Conservation (phyloP, 2,888 invertebrate genomes). For the Luperina nickerlii region DNA sequence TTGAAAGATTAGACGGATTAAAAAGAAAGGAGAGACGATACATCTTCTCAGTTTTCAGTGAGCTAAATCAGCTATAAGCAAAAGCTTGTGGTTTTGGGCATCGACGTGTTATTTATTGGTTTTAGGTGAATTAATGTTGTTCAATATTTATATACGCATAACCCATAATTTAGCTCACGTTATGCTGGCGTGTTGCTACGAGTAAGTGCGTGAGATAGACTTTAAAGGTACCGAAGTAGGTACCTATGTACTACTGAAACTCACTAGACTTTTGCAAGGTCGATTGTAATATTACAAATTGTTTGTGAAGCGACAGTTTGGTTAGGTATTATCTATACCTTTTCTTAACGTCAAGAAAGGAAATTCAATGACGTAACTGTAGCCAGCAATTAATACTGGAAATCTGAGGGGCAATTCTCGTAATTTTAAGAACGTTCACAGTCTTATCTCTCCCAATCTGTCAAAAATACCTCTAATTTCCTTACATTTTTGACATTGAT, state of each 20-base stretch:
- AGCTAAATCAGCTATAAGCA: neutral
- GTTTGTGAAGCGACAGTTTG: neutral
- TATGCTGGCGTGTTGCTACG: neutral
- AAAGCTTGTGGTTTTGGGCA: neutral
- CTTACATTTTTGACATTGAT: neutral
- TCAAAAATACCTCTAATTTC: too few species aligned
- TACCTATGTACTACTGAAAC: too few species aligned
- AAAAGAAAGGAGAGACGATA: too few species aligned
- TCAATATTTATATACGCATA: neutral
- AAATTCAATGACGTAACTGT: neutral
- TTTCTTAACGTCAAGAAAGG: too few species aligned
- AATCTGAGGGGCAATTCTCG: neutral
- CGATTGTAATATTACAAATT: neutral
- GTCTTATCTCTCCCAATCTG: too few species aligned
- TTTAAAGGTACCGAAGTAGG: neutral
- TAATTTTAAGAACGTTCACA: neutral
- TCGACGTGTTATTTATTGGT: neutral
- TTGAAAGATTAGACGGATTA: too few species aligned
- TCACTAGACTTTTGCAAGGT: neutral
- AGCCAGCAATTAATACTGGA: neutral
- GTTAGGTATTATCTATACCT: neutral
- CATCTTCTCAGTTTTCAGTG: too few species aligned
- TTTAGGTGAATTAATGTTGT: neutral
- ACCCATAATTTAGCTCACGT: conserved; percentile 10
- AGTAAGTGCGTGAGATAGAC: neutral